Evolutionary conservation across 2,888 invertebrate species (phyloP).

Genomic region (Psylliodes chrysocephalus): DNA sequence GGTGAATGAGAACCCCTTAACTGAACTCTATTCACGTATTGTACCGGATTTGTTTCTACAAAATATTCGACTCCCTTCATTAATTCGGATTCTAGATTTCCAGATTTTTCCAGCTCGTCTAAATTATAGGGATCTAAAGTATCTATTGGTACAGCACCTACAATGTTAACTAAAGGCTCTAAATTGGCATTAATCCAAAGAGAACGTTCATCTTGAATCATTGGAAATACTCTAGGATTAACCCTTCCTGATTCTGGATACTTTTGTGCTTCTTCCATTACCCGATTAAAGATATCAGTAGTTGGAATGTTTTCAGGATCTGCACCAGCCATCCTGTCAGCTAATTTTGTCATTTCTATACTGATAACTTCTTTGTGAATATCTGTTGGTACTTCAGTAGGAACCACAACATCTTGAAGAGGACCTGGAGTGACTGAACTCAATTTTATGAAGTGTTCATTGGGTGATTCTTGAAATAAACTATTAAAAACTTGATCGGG

Average conservation of each 20-base stretch:
- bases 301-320: constrained; percentile 48
- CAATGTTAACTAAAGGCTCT: constrained; percentile 50
- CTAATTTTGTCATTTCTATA: constrained; percentile 49
- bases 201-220: constrained; percentile 51
- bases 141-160: constrained; percentile 53
- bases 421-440: constrained; percentile 59
- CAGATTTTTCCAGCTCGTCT: constrained; percentile 43
- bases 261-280: constrained; percentile 44
- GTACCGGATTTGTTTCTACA: constrained; percentile 56
- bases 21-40: constrained; percentile 58
- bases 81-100: constrained; percentile 44
- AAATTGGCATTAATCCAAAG: constrained; percentile 54
- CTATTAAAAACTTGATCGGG: constrained; percentile 58
- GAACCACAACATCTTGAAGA: constrained; percentile 59
- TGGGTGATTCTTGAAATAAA: constrained; percentile 51
- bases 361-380: constrained; percentile 52
- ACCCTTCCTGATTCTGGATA: constrained; percentile 42
- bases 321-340: constrained; percentile 43
- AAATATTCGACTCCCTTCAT: constrained; percentile 58
- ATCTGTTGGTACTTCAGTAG: constrained; percentile 48
- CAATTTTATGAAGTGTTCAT: constrained; percentile 45
- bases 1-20: constrained; percentile 59
- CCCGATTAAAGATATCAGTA: constrained; percentile 47
- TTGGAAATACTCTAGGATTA: constrained; percentile 42
- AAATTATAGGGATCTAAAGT: constrained; percentile 47